A percentile compares a stretch with the other conserved stretches of the same genome.
Conservation (phyloP, 2,113 vertebrate species). For the Dromas ardeola region DNA sequence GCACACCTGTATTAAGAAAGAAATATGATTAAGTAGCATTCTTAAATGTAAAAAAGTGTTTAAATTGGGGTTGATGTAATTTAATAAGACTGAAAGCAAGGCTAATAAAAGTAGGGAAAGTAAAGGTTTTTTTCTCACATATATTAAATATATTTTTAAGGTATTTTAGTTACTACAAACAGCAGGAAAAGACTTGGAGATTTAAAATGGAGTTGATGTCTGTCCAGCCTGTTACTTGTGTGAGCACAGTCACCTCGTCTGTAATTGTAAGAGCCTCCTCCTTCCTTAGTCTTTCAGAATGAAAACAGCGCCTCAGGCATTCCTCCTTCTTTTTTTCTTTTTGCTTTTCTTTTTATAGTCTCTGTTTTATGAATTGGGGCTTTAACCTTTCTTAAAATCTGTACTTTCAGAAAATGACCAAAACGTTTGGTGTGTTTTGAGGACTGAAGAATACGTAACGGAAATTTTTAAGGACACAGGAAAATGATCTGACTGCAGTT, state of each 20-base stretch:
- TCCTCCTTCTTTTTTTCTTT: neutral
- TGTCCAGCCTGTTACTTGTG: neutral
- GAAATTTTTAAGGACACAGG: neutral
- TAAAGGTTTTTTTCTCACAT: neutral
- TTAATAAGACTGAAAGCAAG: neutral
- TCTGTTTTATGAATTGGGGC: neutral
- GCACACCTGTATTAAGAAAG: neutral
- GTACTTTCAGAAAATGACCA: neutral
- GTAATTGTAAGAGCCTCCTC: neutral
- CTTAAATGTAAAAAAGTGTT: neutral
- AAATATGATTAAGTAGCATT: neutral
- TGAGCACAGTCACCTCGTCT: neutral
- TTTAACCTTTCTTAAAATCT: neutral
- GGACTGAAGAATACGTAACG: neutral
- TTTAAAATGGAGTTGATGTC: neutral
- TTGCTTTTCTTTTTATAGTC: neutral
- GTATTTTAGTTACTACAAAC: neutral
- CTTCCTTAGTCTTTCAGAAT: neutral
- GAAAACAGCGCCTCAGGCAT: neutral
- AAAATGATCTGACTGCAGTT: neutral
- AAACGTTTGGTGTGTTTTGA: neutral
- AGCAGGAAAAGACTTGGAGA: neutral
- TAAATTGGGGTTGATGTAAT: neutral
- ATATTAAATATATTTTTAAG: neutral
- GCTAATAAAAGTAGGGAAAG: neutral